These are phyloP conservation scores for Panagrolaimus sp. DNA, from an alignment of 1,140 invertebrate species.

Conservation along the genomic window DNA sequence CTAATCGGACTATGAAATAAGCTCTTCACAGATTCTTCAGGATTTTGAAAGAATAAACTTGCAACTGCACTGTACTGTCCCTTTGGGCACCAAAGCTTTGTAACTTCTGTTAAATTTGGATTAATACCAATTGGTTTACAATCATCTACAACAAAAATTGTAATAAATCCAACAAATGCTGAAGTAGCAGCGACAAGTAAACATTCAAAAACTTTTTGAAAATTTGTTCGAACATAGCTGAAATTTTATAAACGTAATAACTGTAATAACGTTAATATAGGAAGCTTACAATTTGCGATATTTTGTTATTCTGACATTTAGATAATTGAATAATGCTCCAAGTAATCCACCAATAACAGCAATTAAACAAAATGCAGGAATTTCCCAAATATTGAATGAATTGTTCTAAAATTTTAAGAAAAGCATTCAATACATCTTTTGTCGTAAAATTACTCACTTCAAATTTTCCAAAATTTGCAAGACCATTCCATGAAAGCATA, in stretches of 20 bases:
- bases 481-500: conserved; percentile 69
- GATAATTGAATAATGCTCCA: conserved; percentile 86
- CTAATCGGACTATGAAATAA: conserved; percentile 70
- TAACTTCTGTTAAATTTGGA: conserved; percentile 62
- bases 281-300: conserved; percentile 73
- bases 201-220: conserved; percentile 78
- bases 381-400: conserved; percentile 78
- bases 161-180: conserved; percentile 75
- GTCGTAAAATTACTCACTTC: conserved; percentile 60
- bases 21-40: conserved; percentile 82
- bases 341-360: conserved; percentile 79
- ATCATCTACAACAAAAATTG: conserved; percentile 81
- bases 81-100: conserved; percentile 77
- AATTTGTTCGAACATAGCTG: conserved; percentile 70
- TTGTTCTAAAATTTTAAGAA: conserved; percentile 60
- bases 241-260: conserved; percentile 27
- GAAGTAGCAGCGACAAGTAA: conserved; percentile 74
- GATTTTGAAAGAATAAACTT: conserved; percentile 91
- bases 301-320: conserved; percentile 81
- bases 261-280: neutral
- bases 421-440: neutral
- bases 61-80: conserved; percentile 83
- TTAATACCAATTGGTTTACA: conserved; percentile 64
- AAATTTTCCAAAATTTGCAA: conserved; percentile 95
- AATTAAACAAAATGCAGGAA: conserved; percentile 83